These are phyloP conservation scores for Alentia gelatinosa DNA, from an alignment of 2,888 invertebrate genomes.

Conservation along the genomic window DNA sequence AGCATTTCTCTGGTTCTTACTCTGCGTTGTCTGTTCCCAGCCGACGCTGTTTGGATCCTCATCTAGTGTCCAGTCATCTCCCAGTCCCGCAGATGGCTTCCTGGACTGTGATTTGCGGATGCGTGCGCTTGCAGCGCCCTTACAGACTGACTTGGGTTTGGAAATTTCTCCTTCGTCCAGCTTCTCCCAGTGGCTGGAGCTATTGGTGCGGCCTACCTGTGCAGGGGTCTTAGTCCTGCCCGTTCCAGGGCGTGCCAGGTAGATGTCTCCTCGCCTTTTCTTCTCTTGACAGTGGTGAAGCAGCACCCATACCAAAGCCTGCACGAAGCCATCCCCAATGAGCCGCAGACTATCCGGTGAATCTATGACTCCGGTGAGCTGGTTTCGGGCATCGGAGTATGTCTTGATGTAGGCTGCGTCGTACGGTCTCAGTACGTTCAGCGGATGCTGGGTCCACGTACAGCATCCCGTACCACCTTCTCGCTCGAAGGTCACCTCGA, in stretches of 20 bases:
- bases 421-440: conserved; percentile 74
- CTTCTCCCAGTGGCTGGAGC: conserved; percentile 17
- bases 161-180: background rate
- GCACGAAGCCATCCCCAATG: conserved; percentile 77
- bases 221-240: background rate
- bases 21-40: background rate
- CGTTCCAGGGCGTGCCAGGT: background rate
- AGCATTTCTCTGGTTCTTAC: conserved; percentile 17
- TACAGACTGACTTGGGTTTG: background rate
- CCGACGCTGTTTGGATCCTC: background rate
- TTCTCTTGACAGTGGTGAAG: conserved; percentile 69
- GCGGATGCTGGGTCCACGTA: conserved; percentile 70
- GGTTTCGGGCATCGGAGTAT: conserved; percentile 81
- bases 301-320: conserved; percentile 79
- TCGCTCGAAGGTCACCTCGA: conserved; percentile 79
- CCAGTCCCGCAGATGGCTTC: background rate
- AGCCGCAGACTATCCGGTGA: conserved; percentile 77
- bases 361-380: conserved; percentile 81
- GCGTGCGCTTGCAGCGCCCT: background rate
- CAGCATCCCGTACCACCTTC: conserved; percentile 65
- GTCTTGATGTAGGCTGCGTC: conserved; percentile 75
- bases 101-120: background rate
- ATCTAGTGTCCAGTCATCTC: background rate
- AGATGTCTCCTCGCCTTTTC: conserved; percentile 59
- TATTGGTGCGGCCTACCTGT: background rate